A percentile compares a stretch with the other conserved stretches of the same genome.
phyloP scores from a whole-genome alignment of 1,140 invertebrate species.

The Trissolcus basalis region DNA sequence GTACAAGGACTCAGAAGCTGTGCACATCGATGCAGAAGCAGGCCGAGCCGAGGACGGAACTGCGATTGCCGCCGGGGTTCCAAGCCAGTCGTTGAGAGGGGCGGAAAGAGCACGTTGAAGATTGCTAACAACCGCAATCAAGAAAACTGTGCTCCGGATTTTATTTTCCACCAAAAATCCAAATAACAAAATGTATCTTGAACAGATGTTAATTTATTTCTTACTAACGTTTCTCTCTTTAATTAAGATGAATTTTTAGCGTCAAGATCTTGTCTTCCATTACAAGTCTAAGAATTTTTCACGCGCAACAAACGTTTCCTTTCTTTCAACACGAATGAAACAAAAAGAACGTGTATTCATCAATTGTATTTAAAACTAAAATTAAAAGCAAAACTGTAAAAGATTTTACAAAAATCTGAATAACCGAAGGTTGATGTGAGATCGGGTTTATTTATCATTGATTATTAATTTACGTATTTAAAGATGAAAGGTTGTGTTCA shows the following conservation, averaged over 20 bases:
- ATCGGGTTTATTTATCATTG: too few relatives aligned
- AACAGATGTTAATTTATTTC: background rate
- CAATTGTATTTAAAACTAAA: too few relatives aligned
- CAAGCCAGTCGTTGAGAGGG: slow-evolving; percentile 65
- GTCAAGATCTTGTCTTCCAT: slow-evolving; percentile 52
- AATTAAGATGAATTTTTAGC: slow-evolving; percentile 8
- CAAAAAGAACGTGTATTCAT: too few relatives aligned
- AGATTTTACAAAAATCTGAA: too few relatives aligned
- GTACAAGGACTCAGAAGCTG: slow-evolving; percentile 69
- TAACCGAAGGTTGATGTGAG: too few relatives aligned
- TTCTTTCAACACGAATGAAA: too few relatives aligned
- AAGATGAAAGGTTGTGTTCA: too few relatives aligned
- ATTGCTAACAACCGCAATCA: slow-evolving; percentile 15
- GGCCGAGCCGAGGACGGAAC: slow-evolving; percentile 61
- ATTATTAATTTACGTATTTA: too few relatives aligned
- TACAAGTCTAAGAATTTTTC: slow-evolving; percentile 6
- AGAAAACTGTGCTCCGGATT: slow-evolving; percentile 40
- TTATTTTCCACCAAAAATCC: slow-evolving; percentile 44
- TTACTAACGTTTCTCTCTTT: background rate
- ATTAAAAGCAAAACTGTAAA: too few relatives aligned
- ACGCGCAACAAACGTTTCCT: background rate
- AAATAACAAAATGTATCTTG: background rate
- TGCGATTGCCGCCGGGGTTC: slow-evolving; percentile 65
- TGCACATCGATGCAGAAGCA: slow-evolving; percentile 68
- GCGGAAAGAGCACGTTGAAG: slow-evolving; percentile 67